Base-by-base conservation (phyloP, 2,797 vertebrate species). In the Sternarchorhynchus goeldii region DNA sequence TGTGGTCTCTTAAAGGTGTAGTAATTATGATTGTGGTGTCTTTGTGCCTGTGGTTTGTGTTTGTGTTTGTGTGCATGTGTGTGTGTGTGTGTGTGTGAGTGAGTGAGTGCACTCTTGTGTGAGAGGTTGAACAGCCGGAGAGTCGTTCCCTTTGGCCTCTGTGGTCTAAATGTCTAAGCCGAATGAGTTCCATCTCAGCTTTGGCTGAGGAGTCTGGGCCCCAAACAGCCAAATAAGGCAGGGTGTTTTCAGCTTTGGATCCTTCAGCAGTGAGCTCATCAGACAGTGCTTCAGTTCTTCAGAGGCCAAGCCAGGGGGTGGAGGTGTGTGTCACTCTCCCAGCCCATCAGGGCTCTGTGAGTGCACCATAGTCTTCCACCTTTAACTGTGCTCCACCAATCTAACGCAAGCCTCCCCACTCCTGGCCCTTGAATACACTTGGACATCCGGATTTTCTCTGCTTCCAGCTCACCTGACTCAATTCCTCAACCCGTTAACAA, bases 211-310 rank as follows among this genome's bases (percentile, higher is more conserved):
- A 87, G 89, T 89, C 84, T 76, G 86, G 88, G 89, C 89, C 91
- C 92, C 88, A 89, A 89, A 88, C 93, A 87, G 90, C 95, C 94
- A 94, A 93, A 94, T 92, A 95, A 95, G 94, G 94, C 77, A 91
- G 90, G 88, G 85, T 82, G 80, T 86, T 90, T 85, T 87, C 3
- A 91, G 89, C 90, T 78, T 90, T 85, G 88, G 91, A 94, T 94
- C 91, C 84, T 93, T 94, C 87, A 89, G 87, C 88, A 92, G 88
- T 93, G 92, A 92, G 91, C 89, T 94, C 93, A 93, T 88, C 86
- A 84, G 3, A 80, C 88, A 87, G 87, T 87, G 90, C 89, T 88
- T 88, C 89, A 86, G 53, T 76, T 90, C 67, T 87, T 89, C 88
- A 85, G 72, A 84, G 86, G 77, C 86, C 45, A 50, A 89, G 88